phyloP scores from a whole-genome alignment of 2,888 invertebrate species.

The Monochamus alternatus region DNA sequence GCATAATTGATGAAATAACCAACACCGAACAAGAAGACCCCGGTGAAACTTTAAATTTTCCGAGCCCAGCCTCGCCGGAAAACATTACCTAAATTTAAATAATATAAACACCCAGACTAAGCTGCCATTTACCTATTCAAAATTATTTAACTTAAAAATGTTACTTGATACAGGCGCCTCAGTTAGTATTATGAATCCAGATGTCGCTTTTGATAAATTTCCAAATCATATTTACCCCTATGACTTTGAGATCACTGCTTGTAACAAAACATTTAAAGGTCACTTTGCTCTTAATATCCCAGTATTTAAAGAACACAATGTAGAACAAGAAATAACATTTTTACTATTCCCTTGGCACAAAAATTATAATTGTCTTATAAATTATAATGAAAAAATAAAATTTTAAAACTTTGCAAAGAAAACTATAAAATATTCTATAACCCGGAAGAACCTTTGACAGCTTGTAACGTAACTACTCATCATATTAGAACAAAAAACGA shows the following conservation, averaged over 20 bases:
- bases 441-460: slow-evolving; percentile 4
- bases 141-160: neutral
- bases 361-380: slow-evolving; percentile 3
- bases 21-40: neutral
- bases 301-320: neutral
- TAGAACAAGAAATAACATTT: neutral
- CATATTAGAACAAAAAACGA: slow-evolving; percentile 17
- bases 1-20: slow-evolving; percentile 2
- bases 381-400: slow-evolving; percentile 2
- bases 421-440: slow-evolving; percentile 26
- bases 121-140: neutral
- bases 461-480: slow-evolving; percentile 15
- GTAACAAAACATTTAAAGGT: neutral
- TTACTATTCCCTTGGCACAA: slow-evolving; percentile 3
- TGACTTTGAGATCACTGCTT: neutral
- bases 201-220: slow-evolving; percentile 1
- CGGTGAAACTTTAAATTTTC: neutral
- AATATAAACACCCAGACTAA: slow-evolving; percentile 3
- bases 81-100: neutral
- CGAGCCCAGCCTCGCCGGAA: neutral
- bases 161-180: slow-evolving; percentile 2
- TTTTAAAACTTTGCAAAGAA: slow-evolving; percentile 20
- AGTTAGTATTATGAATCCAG: slow-evolving; percentile 2
- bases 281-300: slow-evolving; percentile 1
- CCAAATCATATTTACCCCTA: neutral